These are phyloP conservation scores for Carapus acus DNA, from an alignment of 2,797 vertebrate species.

Conservation along the genomic window DNA sequence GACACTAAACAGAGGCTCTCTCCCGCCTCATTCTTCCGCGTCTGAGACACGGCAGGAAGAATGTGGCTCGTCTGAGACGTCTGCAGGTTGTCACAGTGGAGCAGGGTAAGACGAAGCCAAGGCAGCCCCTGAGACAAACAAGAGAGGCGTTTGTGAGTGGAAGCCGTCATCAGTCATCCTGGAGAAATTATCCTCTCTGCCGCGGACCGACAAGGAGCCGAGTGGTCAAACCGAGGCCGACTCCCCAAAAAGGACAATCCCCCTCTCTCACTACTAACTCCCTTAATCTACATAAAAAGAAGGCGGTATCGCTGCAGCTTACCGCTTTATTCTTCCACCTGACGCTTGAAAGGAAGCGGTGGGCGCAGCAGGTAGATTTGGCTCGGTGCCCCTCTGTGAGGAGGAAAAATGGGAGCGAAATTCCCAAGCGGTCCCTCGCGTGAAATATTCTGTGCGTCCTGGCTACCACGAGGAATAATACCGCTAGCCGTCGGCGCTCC, in stretches of 20 bases:
- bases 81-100: slow-evolving; percentile 87
- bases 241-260: slow-evolving; percentile 79
- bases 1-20: slow-evolving; percentile 26
- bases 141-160: slow-evolving; percentile 85
- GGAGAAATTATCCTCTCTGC: slow-evolving; percentile 87
- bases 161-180: slow-evolving; percentile 86
- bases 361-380: slow-evolving; percentile 15
- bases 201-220: slow-evolving; percentile 72
- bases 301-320: slow-evolving; percentile 20
- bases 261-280: slow-evolving; percentile 76
- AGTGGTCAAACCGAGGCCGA: slow-evolving; percentile 36
- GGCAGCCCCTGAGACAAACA: slow-evolving; percentile 84
- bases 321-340: slow-evolving; percentile 31
- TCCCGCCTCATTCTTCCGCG: slow-evolving; percentile 40
- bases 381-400: slow-evolving; percentile 3
- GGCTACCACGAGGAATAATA: slow-evolving; percentile 3
- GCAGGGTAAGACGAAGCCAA: slow-evolving; percentile 73
- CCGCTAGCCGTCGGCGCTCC: slow-evolving; percentile 9
- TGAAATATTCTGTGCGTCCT: too few species aligned
- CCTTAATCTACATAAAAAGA: slow-evolving; percentile 39
- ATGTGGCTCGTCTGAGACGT: slow-evolving; percentile 90
- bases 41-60: slow-evolving; percentile 84
- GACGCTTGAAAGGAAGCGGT: slow-evolving; percentile 25
- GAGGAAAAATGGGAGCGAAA: slow-evolving; percentile 10
- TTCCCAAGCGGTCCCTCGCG: neutral